A percentile compares a stretch with the other conserved stretches of the same genome.
These are phyloP conservation scores for Leucoraja ocellata DNA, from an alignment of 2,797 vertebrate genomes.

Conservation along the genomic window DNA sequence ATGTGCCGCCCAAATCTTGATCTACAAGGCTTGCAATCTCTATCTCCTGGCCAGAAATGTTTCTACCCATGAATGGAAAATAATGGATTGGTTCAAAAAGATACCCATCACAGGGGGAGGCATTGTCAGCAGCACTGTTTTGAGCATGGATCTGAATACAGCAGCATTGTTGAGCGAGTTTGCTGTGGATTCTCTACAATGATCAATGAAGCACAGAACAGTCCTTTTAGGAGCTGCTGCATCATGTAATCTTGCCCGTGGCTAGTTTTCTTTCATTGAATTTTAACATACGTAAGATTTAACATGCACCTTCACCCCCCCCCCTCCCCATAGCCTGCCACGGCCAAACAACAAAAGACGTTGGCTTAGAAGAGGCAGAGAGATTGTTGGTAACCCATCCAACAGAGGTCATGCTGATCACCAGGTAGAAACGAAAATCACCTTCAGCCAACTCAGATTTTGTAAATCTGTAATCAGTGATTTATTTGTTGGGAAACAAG, in stretches of 20 bases:
- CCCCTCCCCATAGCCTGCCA: too few species aligned
- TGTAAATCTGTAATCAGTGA: conserved; percentile 78
- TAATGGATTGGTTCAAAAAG: background rate
- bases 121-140: too few species aligned
- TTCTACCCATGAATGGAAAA: background rate
- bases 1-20: background rate
- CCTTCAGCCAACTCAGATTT: conserved; percentile 48
- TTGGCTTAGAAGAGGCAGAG: background rate
- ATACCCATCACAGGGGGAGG: background rate
- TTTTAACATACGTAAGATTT: too few species aligned
- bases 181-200: background rate
- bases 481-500: conserved; percentile 97
- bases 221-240: background rate
- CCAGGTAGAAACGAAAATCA: background rate
- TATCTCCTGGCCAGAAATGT: background rate
- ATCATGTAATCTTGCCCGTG: background rate
- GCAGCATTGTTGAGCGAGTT: background rate
- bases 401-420: background rate
- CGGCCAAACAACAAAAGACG: too few species aligned
- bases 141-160: background rate
- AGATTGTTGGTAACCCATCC: background rate
- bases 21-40: background rate
- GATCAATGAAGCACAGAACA: background rate
- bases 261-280: background rate
- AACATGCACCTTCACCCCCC: too few species aligned